Base-by-base conservation (phyloP, 2,888 invertebrate genomes). In the Noctua fimbriata region DNA sequence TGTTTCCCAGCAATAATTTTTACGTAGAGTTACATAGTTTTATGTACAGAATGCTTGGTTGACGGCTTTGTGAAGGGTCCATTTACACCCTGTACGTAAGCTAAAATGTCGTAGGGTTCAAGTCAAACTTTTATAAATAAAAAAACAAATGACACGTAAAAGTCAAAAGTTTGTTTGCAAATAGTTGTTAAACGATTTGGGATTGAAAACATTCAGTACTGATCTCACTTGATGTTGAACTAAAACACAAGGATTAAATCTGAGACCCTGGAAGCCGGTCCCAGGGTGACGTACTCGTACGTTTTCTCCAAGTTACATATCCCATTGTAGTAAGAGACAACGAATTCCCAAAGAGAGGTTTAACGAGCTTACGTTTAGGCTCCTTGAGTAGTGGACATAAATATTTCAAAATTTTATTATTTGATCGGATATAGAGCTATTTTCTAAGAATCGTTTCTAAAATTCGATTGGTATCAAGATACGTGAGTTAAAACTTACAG, bases 281-380 rank as follows among this genome's bases (percentile, higher is more conserved):
- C 58, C 65, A 52, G 10, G 44, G 44, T n/a, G 52, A 12, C 18
- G 28, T 47, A 60, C 18, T 16, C 18, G 28, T 47, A 65, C 18
- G 21, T 65, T 80, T 44, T 36, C 28, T 36, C 1, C 28, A 28
- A 14, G 41, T 66, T 28, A 52, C 28, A 70, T 82, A 60, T 67
- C n/a, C n/a, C 21, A 65, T 16, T n/a, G 14, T 76, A 69, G 49
- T 18, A 69, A 21, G 63, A 71, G n/a, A 52, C 32, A 52, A 65
- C 16, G 9, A 32, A 81, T 55, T 41, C 75, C 81, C 70, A 21
- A 36, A 52, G 32, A n/a, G 16, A 41, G 28, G 16, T 73, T 71
- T 66, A 65, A 65, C 73, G 63, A 69, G 47, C 66, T 78, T 81
- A 41, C 44, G 32, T 32, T 65, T 58, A 69, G 28, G 79, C 66